Percentiles rank a stretch among this genome's conserved stretches.
These are phyloP conservation scores for Drosophila cognata DNA, from an alignment of 2,888 invertebrate species.

Conservation along the genomic window DNA sequence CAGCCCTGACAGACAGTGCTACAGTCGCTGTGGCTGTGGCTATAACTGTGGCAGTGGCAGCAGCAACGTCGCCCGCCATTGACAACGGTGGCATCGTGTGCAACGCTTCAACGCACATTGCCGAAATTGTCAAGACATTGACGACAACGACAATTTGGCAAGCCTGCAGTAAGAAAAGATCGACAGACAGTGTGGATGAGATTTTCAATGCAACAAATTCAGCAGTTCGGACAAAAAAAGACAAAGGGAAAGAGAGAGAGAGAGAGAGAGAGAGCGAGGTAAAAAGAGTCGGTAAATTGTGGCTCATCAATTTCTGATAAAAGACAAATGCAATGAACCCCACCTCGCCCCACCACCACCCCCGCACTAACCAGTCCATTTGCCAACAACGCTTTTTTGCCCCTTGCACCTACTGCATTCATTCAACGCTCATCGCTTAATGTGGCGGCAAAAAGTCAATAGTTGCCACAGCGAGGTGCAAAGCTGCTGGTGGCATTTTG, in stretches of 20 bases:
- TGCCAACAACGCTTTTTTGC: neutral
- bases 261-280: neutral
- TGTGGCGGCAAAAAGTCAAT: conserved; percentile 78
- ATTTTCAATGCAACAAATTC: conserved; percentile 9
- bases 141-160: conserved; percentile 36
- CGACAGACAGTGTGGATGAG: conserved; percentile 4
- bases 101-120: conserved; percentile 73
- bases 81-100: conserved; percentile 32
- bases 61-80: conserved; percentile 5
- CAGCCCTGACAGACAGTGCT: conserved; percentile 21
- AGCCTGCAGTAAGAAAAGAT: conserved; percentile 2
- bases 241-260: neutral
- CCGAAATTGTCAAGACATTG: conserved; percentile 70
- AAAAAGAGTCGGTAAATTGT: conserved; percentile 56
- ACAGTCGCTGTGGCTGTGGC: conserved; percentile 14
- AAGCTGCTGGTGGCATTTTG: conserved; percentile 32
- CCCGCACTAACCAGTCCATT: neutral
- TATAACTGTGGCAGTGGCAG: conserved; percentile 5
- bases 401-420: neutral
- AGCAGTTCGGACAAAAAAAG: neutral
- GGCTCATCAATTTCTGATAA: conserved; percentile 57
- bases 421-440: conserved; percentile 46
- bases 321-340: conserved; percentile 19
- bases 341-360: neutral
- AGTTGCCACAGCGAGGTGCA: conserved; percentile 59